phyloP scores from a whole-genome alignment of 2,113 vertebrate species.

The Octodon degus region DNA sequence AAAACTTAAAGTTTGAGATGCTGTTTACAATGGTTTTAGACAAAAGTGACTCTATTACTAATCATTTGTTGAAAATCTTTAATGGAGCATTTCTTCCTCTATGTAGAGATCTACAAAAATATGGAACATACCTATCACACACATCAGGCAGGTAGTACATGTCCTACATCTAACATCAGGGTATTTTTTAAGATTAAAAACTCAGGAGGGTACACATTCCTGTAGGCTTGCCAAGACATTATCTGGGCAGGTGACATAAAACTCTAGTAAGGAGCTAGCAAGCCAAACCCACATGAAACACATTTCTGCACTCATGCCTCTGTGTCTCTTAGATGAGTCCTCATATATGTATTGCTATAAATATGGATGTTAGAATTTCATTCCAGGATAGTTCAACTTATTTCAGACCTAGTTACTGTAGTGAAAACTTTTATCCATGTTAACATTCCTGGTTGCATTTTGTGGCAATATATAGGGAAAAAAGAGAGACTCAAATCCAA shows the following conservation, averaged over 20 bases:
- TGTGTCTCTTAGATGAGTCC: neutral
- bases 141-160: no score
- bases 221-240: neutral
- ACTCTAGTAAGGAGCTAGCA: neutral
- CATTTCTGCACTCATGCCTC: conserved; percentile 26
- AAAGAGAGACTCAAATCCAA: conserved; percentile 4
- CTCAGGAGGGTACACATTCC: conserved; percentile 3
- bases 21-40: conserved; percentile 28
- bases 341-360: neutral
- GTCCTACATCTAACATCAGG: neutral
- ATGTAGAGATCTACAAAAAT: neutral
- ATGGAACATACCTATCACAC: fast-evolving
- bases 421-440: conserved; percentile 17
- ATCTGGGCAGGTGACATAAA: conserved; percentile 5
- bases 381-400: conserved; percentile 22
- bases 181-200: neutral
- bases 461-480: neutral
- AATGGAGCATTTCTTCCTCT: neutral
- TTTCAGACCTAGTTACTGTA: conserved; percentile 24
- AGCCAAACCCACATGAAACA: conserved; percentile 37
- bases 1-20: neutral
- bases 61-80: conserved; percentile 43
- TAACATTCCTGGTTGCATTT: conserved; percentile 14
- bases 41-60: conserved; percentile 22
- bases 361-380: conserved; percentile 2